Evolutionary conservation across 1,140 invertebrate species (phyloP).

Genomic region (Drosophila jambulina): DNA sequence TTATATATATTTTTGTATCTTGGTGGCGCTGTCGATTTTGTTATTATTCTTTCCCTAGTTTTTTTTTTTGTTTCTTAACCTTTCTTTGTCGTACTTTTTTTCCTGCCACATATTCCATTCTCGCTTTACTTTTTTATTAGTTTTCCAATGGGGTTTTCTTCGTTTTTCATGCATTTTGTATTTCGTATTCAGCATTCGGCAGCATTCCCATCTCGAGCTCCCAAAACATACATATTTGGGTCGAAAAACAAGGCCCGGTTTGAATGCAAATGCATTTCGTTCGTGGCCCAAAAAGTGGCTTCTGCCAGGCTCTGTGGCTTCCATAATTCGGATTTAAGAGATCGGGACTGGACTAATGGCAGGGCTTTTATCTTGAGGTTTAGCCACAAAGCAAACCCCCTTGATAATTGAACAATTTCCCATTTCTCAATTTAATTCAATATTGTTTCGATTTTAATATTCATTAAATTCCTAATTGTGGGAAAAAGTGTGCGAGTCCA

Average conservation of each 20-base stretch:
- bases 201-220: slow-evolving; percentile 4
- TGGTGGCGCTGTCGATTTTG: slow-evolving; percentile 24
- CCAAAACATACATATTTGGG: slow-evolving; percentile 8
- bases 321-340: slow-evolving; percentile 9
- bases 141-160: slow-evolving; percentile 62
- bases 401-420: neutral
- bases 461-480: slow-evolving; percentile 5
- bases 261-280: slow-evolving; percentile 20
- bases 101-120: slow-evolving; percentile 27
- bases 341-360: neutral
- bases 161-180: slow-evolving; percentile 37
- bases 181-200: slow-evolving; percentile 3
- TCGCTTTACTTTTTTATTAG: slow-evolving; percentile 65
- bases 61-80: slow-evolving; percentile 8
- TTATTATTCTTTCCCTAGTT: slow-evolving; percentile 21
- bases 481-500: too few relatives aligned
- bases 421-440: slow-evolving; percentile 11
- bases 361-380: neutral
- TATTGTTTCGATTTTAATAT: slow-evolving; percentile 13
- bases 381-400: neutral
- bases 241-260: neutral
- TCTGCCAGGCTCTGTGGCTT: neutral
- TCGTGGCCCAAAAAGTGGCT: slow-evolving; percentile 15
- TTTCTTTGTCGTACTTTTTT: slow-evolving; percentile 31
- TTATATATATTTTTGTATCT: slow-evolving; percentile 29